These are phyloP conservation scores for Hoplostethus mediterraneus DNA, from an alignment of 2,797 vertebrate genomes.

Conservation along the genomic window DNA sequence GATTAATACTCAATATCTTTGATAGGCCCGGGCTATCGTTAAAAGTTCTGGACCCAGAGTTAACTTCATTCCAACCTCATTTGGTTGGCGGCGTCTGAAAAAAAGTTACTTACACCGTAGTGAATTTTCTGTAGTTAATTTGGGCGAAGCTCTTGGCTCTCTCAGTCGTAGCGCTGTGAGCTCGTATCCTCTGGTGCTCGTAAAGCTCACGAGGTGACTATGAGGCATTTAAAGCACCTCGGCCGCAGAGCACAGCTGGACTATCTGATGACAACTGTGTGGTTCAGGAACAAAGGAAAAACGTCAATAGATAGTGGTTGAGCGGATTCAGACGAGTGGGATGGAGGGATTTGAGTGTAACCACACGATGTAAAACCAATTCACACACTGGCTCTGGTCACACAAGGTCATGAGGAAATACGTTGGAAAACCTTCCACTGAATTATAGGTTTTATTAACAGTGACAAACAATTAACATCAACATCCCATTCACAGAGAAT, in stretches of 20 bases:
- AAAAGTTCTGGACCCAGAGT: slow-evolving; percentile 83
- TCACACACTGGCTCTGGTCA: neutral
- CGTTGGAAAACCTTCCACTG: neutral
- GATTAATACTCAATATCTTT: slow-evolving; percentile 83
- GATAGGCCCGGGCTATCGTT: slow-evolving; percentile 81
- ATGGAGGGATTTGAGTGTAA: slow-evolving; percentile 32
- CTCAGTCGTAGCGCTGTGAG: slow-evolving; percentile 33
- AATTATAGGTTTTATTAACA: neutral
- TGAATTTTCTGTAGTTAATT: slow-evolving; percentile 65
- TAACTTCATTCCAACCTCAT: slow-evolving; percentile 79
- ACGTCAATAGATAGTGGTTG: slow-evolving; percentile 73
- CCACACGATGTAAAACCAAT: slow-evolving; percentile 21
- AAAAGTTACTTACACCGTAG: slow-evolving; percentile 35
- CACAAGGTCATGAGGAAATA: neutral
- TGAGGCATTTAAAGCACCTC: slow-evolving; percentile 71
- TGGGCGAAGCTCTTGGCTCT: slow-evolving; percentile 33
- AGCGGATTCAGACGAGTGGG: slow-evolving; percentile 26
- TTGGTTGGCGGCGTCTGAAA: slow-evolving; percentile 64
- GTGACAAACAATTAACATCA: neutral
- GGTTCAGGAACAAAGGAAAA: slow-evolving; percentile 57
- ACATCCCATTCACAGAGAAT: neutral
- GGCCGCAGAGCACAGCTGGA: slow-evolving; percentile 62
- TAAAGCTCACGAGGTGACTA: slow-evolving; percentile 69
- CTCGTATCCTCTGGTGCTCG: slow-evolving; percentile 51
- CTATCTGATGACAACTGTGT: slow-evolving; percentile 77